Conservation (phyloP, 2,888 invertebrate genomes). For the Epistrophe eligans region DNA sequence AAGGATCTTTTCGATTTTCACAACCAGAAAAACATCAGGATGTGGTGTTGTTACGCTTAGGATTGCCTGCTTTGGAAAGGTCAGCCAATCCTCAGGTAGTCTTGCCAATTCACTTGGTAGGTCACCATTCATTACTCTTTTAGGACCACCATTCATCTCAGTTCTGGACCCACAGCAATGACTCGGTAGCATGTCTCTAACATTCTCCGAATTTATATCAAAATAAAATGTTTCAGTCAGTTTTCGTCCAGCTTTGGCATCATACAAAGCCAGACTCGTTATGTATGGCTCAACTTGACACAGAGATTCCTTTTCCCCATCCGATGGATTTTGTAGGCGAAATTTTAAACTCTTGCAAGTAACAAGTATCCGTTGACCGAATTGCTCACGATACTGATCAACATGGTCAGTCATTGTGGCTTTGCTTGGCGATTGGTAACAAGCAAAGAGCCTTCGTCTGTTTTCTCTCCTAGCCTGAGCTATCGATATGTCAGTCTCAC, state of each 20-base stretch:
- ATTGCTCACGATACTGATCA: conserved; percentile 93
- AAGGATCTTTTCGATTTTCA: conserved; percentile 96
- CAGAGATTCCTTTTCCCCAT: conserved; percentile 88
- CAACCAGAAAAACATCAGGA: conserved; percentile 95
- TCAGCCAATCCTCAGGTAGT: conserved; percentile 90
- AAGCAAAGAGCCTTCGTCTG: conserved; percentile 90
- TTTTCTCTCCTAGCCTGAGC: conserved; percentile 92
- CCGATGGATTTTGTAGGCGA: conserved; percentile 90
- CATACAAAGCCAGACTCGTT: conserved; percentile 94
- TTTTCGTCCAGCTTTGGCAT: conserved; percentile 93
- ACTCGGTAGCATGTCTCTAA: conserved; percentile 86
- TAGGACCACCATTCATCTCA: conserved; percentile 71
- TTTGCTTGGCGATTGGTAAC: conserved; percentile 85
- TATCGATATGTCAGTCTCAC: conserved; percentile 95
- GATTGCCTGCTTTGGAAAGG: conserved; percentile 89
- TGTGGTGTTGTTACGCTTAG: conserved; percentile 95
- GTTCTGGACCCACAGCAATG: conserved; percentile 54
- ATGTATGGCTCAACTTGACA: conserved; percentile 95
- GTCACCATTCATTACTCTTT: conserved; percentile 42
- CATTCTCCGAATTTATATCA: conserved; percentile 91
- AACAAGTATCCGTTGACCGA: conserved; percentile 93
- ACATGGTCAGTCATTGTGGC: conserved; percentile 85
- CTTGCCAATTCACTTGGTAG: conserved; percentile 80
- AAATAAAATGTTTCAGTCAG: conserved; percentile 97
- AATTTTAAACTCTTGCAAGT: conserved; percentile 93